phyloP scores from a whole-genome alignment of 2,888 invertebrate species.

The Sympetrum striolatum region DNA sequence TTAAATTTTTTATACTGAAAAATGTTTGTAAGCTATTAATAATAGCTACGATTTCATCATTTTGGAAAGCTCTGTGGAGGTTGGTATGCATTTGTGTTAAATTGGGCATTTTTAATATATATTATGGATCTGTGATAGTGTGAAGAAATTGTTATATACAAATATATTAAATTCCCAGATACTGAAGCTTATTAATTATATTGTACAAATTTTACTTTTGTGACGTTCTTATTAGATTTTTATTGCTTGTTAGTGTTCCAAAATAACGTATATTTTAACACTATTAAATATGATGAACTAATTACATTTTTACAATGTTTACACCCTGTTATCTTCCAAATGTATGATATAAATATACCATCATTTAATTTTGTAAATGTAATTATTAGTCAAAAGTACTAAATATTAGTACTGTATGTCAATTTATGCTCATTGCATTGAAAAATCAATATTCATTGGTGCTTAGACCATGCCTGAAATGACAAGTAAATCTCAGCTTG shows the following conservation, averaged over 20 bases:
- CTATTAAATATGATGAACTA: constrained; percentile 21
- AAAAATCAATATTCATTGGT: constrained; percentile 40
- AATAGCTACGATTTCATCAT: neutral
- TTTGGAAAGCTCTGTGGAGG: neutral
- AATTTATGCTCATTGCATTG: constrained; percentile 44
- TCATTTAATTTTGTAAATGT: constrained; percentile 33
- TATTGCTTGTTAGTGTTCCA: constrained; percentile 31
- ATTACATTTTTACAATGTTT: constrained; percentile 36
- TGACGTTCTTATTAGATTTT: neutral
- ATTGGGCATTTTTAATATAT: constrained; percentile 18
- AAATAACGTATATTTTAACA: constrained; percentile 39
- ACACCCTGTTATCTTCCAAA: constrained; percentile 34
- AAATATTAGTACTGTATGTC: constrained; percentile 34
- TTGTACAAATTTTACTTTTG: constrained; percentile 27
- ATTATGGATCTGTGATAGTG: constrained; percentile 27
- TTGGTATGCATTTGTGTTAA: constrained; percentile 19
- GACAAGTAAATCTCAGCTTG: constrained; percentile 36
- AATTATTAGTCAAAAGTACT: constrained; percentile 7
- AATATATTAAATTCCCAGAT: neutral
- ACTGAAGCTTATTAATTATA: constrained; percentile 18
- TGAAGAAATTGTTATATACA: neutral
- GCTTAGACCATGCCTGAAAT: constrained; percentile 25
- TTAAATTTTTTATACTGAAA: neutral
- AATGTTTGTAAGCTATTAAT: neutral
- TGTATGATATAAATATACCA: constrained; percentile 10